These are phyloP conservation scores for Myrmecobius fasciatus DNA, from an alignment of 2,113 vertebrate species.

Conservation along the genomic window DNA sequence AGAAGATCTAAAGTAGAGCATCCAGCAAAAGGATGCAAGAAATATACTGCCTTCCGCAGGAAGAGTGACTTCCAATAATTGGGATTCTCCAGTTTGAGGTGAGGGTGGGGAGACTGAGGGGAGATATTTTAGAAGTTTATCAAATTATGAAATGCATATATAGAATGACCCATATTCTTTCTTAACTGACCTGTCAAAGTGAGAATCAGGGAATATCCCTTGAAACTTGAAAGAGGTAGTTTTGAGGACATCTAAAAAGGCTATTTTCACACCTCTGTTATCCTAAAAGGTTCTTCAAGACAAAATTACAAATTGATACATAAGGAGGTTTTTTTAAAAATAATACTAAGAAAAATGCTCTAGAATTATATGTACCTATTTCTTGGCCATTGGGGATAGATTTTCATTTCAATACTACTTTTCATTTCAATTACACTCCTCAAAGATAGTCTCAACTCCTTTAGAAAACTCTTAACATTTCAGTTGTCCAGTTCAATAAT, in stretches of 20 bases:
- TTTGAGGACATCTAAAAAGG: neutral
- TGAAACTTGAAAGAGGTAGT: neutral
- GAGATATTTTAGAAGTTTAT: neutral
- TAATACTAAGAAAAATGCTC: neutral
- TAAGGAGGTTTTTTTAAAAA: neutral
- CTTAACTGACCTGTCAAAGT: neutral
- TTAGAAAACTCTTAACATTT: neutral
- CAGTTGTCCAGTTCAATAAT: neutral
- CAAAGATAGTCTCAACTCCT: neutral
- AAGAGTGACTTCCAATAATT: neutral
- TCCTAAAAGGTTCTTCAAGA: neutral
- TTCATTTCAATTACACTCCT: neutral
- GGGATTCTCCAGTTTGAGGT: neutral
- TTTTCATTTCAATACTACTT: neutral
- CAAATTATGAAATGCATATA: neutral
- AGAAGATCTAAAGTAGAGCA: neutral
- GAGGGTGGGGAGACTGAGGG: neutral
- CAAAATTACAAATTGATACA: neutral
- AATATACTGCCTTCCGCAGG: neutral
- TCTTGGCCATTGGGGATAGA: neutral
- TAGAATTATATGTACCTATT: neutral
- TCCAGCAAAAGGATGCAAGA: neutral
- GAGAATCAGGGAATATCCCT: neutral
- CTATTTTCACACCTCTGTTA: neutral
- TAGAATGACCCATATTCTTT: neutral